Evolutionary conservation across 2,888 invertebrate species (phyloP).

Genomic region (Leucoptera coffeella): DNA sequence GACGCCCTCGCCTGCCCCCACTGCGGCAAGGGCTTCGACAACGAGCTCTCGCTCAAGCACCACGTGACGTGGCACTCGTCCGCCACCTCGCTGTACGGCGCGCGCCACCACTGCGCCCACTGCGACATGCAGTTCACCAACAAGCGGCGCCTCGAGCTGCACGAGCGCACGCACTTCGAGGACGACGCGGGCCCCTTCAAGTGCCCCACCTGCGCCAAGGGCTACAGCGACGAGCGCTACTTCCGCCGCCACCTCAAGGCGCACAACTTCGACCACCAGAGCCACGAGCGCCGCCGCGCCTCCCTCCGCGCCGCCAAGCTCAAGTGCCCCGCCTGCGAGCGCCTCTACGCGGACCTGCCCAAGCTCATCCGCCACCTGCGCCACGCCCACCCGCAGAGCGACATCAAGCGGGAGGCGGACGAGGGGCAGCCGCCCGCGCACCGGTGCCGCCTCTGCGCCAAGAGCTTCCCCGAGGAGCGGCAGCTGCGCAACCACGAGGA

Average conservation of each 20-base stretch:
- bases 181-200: conserved; percentile 45
- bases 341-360: conserved; percentile 30
- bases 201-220: conserved; percentile 45
- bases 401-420: conserved; percentile 42
- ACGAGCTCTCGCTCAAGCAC: conserved; percentile 31
- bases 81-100: conserved; percentile 29
- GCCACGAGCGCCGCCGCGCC: conserved; percentile 30
- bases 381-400: conserved; percentile 39
- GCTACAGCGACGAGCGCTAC: conserved; percentile 45
- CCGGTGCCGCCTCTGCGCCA: conserved; percentile 40
- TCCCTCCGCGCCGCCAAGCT: conserved; percentile 33
- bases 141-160: conserved; percentile 34
- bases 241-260: conserved; percentile 41
- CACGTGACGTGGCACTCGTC: conserved; percentile 40
- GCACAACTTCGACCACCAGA: conserved; percentile 41
- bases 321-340: conserved; percentile 37
- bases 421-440: conserved; percentile 28
- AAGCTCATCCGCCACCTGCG: conserved; percentile 38
- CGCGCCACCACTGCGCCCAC: conserved; percentile 35
- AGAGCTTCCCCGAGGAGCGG: conserved; percentile 28
- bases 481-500: conserved; percentile 29
- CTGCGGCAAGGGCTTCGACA: conserved; percentile 40
- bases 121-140: conserved; percentile 42
- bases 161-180: conserved; percentile 40
- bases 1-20: conserved; percentile 31